phyloP scores from a whole-genome alignment of 2,888 invertebrate genomes.

The Hirtodrosophila duncani region DNA sequence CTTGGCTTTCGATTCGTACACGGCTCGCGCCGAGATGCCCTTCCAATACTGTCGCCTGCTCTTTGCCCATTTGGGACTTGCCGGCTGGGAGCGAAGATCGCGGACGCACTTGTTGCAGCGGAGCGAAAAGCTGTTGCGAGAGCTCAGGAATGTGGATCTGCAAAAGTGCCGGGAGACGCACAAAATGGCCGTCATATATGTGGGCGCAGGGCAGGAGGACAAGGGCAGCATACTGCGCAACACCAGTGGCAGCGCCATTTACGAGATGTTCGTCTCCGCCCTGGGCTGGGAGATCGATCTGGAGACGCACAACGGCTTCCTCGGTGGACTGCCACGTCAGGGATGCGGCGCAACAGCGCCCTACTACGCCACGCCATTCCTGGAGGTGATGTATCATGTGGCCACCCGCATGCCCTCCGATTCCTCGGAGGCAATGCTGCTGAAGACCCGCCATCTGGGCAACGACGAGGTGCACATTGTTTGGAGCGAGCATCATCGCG shows the following conservation, averaged over 20 bases:
- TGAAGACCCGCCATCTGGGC: slow-evolving; percentile 96
- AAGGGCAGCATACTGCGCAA: slow-evolving; percentile 94
- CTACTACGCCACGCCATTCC: slow-evolving; percentile 94
- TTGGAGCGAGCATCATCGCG: slow-evolving; percentile 98
- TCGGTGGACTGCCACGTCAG: slow-evolving; percentile 94
- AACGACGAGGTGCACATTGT: slow-evolving; percentile 99
- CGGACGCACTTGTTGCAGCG: slow-evolving; percentile 92
- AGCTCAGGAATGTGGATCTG: slow-evolving; percentile 94
- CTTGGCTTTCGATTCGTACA: slow-evolving; percentile 80
- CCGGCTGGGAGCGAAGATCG: slow-evolving; percentile 92
- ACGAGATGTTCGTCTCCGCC: slow-evolving; percentile 89
- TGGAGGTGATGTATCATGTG: slow-evolving; percentile 97
- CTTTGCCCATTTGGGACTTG: slow-evolving; percentile 93
- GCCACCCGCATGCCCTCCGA: slow-evolving; percentile 97
- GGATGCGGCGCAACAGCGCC: slow-evolving; percentile 95
- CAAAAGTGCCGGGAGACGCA: slow-evolving; percentile 95
- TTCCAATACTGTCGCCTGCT: slow-evolving; percentile 92
- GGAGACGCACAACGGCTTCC: slow-evolving; percentile 95
- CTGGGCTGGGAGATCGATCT: slow-evolving; percentile 89
- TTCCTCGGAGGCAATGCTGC: slow-evolving; percentile 90
- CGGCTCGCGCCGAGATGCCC: slow-evolving; percentile 80
- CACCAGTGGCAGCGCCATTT: slow-evolving; percentile 93
- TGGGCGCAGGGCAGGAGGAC: slow-evolving; percentile 97
- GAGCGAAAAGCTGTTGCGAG: slow-evolving; percentile 92
- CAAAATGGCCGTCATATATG: slow-evolving; percentile 98